A percentile compares a stretch with the other conserved stretches of the same genome.
Conservation (phyloP, 2,113 vertebrate genomes). For the Myxocyprinus asiaticus region DNA sequence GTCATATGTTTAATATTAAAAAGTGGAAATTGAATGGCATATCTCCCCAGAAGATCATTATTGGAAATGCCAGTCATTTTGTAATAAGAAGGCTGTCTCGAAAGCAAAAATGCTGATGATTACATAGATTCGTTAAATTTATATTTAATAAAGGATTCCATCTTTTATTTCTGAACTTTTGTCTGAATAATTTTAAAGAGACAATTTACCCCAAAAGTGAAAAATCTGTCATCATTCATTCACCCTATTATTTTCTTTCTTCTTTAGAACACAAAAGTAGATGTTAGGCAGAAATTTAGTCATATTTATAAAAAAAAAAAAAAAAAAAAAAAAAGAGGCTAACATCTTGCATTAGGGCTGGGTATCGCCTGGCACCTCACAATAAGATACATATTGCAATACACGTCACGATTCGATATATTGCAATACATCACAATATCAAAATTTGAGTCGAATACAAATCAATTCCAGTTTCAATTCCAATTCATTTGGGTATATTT, state of each 20-base stretch:
- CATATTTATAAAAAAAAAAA: too few relatives aligned
- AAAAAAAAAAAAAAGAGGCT: too few relatives aligned
- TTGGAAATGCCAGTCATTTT: conserved; percentile 24
- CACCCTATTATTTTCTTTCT: neutral
- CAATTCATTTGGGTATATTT: too few relatives aligned
- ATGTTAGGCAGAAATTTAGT: neutral
- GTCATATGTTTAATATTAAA: conserved; percentile 2
- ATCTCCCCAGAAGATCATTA: conserved; percentile 9
- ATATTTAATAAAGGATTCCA: conserved; percentile 3
- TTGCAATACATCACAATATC: too few relatives aligned
- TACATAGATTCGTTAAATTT: neutral
- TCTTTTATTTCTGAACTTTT: neutral
- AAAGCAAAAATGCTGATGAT: neutral
- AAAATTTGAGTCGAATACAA: too few relatives aligned
- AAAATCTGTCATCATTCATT: too few relatives aligned
- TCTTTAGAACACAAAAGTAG: neutral
- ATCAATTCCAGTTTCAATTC: too few relatives aligned
- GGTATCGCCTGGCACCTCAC: too few relatives aligned
- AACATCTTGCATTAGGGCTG: too few relatives aligned
- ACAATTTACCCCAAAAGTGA: neutral
- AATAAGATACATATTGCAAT: too few relatives aligned
- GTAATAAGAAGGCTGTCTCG: neutral
- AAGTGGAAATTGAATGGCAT: neutral
- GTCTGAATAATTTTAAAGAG: neutral
- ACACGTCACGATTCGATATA: too few relatives aligned